Evolutionary conservation across 2,888 invertebrate species (phyloP), one percentile per base, ranked within the genome.

Genomic region (Geophilus truncorum): DNA sequence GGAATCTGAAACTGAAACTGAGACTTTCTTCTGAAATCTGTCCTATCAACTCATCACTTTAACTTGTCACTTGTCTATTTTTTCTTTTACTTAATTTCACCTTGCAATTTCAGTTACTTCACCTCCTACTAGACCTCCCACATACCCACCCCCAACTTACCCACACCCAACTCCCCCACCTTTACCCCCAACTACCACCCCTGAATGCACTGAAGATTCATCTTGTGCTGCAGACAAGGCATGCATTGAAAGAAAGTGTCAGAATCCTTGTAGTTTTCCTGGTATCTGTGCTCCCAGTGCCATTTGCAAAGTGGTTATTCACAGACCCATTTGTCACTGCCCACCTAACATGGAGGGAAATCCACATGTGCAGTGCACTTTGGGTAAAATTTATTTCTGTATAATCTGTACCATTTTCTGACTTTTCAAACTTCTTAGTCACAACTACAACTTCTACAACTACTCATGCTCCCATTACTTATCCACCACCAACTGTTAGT

Each of bases 141-240:
- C 51, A 18, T 28, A 23, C 21, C 79, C 25, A 15, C 23, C 79
- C 10, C 79, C 79, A 70, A 78, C 57, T 6, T 77, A 80, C 18
- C 62, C 79, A 32, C 79, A 78, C 7, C 78, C 81, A 12, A 62
- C 80, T 18, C 75, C 80, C 0, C 57, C 81, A n/a, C 62, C 82
- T 15, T 30, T 40, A 21, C 81, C 81, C 12, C 78, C 81, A 4
- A 80, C 81, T 9, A 79, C 81, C 1, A 34, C 78, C 10, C 82
- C 82, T 12, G 94, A 94, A 88, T 96, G 96, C 88, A 90, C 91
- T 84, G 92, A 93, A 86, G 92, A 94, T 83, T 91, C 92, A 84
- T 93, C 96, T 86, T 96, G 96, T 85, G 92, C 94, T 80, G 92
- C 93, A 70, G 94, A 94, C 87, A 91, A 93, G 88, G 93, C 93